Evolutionary conservation across 2,797 vertebrate species (phyloP).

Genomic region (Artibeus jamaicensis): DNA sequence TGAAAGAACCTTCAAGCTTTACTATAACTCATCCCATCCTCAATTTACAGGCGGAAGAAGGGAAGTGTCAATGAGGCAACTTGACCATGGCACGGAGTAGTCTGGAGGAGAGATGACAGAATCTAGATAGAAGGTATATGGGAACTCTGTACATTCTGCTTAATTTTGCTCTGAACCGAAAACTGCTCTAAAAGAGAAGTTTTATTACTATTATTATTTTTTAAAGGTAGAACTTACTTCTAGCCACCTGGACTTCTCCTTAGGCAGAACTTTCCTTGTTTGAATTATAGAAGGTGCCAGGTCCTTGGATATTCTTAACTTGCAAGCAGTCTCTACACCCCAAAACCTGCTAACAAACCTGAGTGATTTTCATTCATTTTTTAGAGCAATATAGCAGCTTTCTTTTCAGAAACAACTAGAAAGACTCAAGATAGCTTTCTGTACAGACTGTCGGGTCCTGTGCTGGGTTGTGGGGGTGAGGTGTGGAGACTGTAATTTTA

Average conservation of each 20-base stretch:
- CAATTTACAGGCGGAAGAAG: constrained; percentile 8
- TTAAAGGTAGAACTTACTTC: neutral
- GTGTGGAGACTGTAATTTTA: neutral
- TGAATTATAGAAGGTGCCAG: neutral
- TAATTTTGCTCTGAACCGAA: neutral
- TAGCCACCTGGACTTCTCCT: neutral
- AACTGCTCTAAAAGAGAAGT: neutral
- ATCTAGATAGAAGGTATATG: neutral
- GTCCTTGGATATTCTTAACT: neutral
- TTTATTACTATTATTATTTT: neutral
- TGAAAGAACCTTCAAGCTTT: neutral
- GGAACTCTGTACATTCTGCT: neutral
- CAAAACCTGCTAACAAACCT: neutral
- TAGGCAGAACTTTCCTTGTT: neutral
- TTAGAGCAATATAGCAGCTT: neutral
- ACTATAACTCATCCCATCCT: neutral
- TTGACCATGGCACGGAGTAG: neutral
- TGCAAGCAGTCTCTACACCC: neutral
- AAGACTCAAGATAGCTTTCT: neutral
- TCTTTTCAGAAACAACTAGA: neutral
- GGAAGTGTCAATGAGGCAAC: neutral
- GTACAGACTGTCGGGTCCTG: neutral
- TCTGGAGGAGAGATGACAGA: too few relatives aligned
- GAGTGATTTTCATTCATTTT: neutral
- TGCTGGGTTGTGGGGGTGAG: neutral